These are phyloP conservation scores for Turnix velox DNA, from an alignment of 2,113 vertebrate genomes.

Conservation along the genomic window DNA sequence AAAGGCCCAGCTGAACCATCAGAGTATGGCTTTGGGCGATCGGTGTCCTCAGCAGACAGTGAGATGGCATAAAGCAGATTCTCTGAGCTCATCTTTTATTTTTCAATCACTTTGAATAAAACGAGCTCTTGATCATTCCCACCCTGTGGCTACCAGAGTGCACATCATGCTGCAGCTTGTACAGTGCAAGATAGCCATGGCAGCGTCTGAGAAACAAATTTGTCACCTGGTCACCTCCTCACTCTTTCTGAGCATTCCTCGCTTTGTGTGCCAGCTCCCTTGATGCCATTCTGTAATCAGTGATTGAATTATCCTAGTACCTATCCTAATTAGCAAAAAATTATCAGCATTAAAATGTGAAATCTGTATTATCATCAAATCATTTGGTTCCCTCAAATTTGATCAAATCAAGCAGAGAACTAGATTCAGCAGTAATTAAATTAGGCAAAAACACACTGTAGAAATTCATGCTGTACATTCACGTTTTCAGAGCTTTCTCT, in stretches of 20 bases:
- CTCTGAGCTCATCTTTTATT: background rate
- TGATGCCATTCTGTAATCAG: background rate
- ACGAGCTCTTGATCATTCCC: background rate
- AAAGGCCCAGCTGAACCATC: background rate
- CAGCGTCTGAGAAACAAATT: background rate
- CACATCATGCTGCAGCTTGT: background rate
- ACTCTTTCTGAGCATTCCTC: background rate
- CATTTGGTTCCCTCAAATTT: background rate
- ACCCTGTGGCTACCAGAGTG: background rate
- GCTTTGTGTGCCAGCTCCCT: rapidly evolving
- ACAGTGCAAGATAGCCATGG: background rate
- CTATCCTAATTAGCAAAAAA: background rate
- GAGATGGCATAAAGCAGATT: background rate
- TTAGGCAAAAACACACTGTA: background rate
- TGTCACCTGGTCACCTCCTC: background rate
- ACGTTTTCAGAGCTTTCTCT: background rate
- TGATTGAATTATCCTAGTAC: background rate
- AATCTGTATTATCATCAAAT: background rate
- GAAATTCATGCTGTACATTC: background rate
- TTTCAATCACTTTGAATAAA: background rate
- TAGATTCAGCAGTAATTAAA: background rate
- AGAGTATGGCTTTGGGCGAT: background rate
- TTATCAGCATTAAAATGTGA: background rate
- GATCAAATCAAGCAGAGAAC: background rate
- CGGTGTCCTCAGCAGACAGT: background rate